Evolutionary conservation across 2,888 invertebrate species (phyloP).

Genomic region (Lithophane ornitopus): DNA sequence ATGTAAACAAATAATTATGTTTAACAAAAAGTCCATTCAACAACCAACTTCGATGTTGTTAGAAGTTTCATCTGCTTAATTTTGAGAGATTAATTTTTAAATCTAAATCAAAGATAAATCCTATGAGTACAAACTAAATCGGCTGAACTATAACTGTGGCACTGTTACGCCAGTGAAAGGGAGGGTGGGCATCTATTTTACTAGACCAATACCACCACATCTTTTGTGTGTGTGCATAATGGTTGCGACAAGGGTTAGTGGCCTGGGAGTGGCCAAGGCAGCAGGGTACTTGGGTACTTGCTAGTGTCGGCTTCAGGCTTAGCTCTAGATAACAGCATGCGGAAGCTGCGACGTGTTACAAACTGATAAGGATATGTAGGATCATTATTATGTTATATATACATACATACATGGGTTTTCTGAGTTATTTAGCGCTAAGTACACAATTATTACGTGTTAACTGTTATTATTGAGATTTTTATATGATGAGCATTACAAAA

Average conservation of each 20-base stretch:
- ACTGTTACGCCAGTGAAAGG: conserved; percentile 87
- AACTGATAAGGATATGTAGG: conserved; percentile 31
- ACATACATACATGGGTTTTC: not conserved
- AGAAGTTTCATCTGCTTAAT: not conserved
- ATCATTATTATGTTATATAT: not conserved
- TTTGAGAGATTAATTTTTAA: not conserved
- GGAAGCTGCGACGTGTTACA: conserved; percentile 58
- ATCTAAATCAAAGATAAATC: conserved; percentile 24
- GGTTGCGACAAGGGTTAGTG: conserved; percentile 84
- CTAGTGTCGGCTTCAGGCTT: conserved; percentile 56
- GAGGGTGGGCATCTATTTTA: conserved; percentile 88
- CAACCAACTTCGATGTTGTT: not conserved
- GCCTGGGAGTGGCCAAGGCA: conserved; percentile 86
- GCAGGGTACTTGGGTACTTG: conserved; percentile 77
- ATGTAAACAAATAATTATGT: not conserved
- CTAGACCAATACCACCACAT: conserved; percentile 76
- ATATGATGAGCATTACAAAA: too few species aligned
- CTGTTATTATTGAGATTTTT: not conserved
- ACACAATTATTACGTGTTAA: not conserved
- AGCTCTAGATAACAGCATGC: conserved; percentile 57
- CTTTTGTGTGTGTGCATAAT: conserved; percentile 71
- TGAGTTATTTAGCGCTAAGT: not conserved
- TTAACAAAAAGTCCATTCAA: not conserved
- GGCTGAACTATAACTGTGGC: conserved; percentile 79
- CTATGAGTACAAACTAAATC: conserved; percentile 60